Evolutionary conservation across 2,113 vertebrate genomes (phyloP).

Genomic region (Plotosus lineatus): DNA sequence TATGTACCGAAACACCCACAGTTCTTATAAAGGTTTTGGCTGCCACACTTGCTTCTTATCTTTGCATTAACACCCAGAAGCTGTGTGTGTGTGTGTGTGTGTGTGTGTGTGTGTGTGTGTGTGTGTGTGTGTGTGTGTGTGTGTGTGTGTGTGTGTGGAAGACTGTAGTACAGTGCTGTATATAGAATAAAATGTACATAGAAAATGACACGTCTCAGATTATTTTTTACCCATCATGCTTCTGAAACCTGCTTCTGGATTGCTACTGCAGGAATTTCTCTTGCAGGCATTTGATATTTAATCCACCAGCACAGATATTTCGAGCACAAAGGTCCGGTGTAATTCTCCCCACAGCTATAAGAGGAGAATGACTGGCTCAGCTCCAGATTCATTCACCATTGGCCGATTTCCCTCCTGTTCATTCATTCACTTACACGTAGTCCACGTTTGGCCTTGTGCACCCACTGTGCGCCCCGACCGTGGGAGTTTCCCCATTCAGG

Average conservation of each 20-base stretch:
- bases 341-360: neutral
- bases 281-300: neutral
- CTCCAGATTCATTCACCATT: slow-evolving; percentile 19
- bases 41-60: too few species aligned
- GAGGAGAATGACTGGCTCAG: slow-evolving; percentile 26
- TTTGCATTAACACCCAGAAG: too few species aligned
- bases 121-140: too few species aligned
- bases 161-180: too few species aligned
- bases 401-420: slow-evolving; percentile 9
- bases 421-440: slow-evolving; percentile 18
- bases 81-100: too few species aligned
- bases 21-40: too few species aligned
- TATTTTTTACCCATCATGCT: neutral
- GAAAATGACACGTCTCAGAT: neutral
- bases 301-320: slow-evolving; percentile 12
- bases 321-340: neutral
- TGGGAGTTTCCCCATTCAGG: slow-evolving; percentile 16
- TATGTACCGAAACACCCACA: too few species aligned
- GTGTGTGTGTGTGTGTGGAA: too few species aligned
- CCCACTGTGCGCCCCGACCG: neutral
- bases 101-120: too few species aligned
- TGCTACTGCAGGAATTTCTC: neutral
- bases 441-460: slow-evolving; percentile 12
- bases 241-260: neutral
- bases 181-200: neutral